A percentile compares a stretch with the other conserved stretches of the same genome.
Evolutionary conservation across 2,888 invertebrate species (phyloP).

Genomic region (Abscondita cerata): DNA sequence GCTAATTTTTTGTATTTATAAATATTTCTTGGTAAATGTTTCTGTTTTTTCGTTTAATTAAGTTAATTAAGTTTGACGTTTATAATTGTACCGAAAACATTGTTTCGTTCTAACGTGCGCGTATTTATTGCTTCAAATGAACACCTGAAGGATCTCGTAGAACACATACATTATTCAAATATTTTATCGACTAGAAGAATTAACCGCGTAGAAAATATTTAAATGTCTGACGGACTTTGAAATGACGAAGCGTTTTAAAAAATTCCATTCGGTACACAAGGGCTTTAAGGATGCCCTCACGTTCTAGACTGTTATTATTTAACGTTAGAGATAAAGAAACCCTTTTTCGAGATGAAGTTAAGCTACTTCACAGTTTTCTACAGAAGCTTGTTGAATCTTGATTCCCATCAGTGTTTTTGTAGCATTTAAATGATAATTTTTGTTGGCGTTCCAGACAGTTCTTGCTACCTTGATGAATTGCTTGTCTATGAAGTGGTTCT

Average conservation of each 20-base stretch:
- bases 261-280: conserved; percentile 12
- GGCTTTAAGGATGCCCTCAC: conserved; percentile 20
- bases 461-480: conserved; percentile 37
- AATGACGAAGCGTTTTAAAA: conserved; percentile 18
- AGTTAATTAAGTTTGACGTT: not conserved
- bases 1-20: no score
- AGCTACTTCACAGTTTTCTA: conserved; percentile 21
- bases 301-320: conserved; percentile 18
- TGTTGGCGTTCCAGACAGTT: conserved; percentile 43
- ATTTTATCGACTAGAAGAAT: conserved; percentile 14
- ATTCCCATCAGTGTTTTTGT: conserved; percentile 48
- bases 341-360: conserved; percentile 14
- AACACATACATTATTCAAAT: conserved; percentile 12
- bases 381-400: conserved; percentile 44
- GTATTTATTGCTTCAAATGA: conserved; percentile 7
- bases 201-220: conserved; percentile 1
- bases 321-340: conserved; percentile 19
- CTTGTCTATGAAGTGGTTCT: conserved; percentile 34
- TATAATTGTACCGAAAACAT: conserved; percentile 4
- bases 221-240: conserved; percentile 3
- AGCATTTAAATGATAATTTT: conserved; percentile 53
- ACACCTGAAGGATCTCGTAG: conserved; percentile 7
- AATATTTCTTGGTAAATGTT: no score
- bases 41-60: not conserved
- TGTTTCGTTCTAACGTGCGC: not conserved